Base-by-base conservation (phyloP, 37 sponge, comb jelly and placozoan species). In the Ianthella basta region DNA sequence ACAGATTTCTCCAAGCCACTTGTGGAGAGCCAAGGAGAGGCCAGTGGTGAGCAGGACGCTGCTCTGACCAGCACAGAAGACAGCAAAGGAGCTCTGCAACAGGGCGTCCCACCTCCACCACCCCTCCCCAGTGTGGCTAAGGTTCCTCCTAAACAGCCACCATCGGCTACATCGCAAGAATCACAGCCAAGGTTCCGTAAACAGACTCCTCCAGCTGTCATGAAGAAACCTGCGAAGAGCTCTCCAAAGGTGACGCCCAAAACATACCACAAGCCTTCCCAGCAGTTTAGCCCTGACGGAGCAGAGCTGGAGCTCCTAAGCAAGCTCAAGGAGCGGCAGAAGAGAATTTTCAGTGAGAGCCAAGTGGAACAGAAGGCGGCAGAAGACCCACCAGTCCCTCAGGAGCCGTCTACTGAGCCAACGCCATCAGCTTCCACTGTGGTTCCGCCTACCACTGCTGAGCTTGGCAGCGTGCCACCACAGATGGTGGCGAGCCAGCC, bases 251-350 rank as follows among this genome's bases (percentile, higher is more conserved):
- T 44, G 50, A 44, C 50, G 3, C 50, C 50, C 8, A 44, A 44
- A 8, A 44, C 21, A 38, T 13, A 18, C 25, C 33, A 75, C 1
- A 24, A 35, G n/a, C 77, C 39, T 0, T 6, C 74, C 21, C 69
- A 56, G 56, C 59, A 84, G 20, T 23, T 60, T 1, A 40, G 30
- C 24, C 36, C 29, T 56, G 85, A 19, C 13, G 36, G 50, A 0
- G 85, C 44, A 4, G 89, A 89, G 44, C 44, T 36, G 13, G 78
- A 75, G 15, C 69, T 89, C 6, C 23, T 59, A n/a, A 70, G 23
- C 19, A 89, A 89, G 57, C 60, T 89, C 37, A 79, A 67, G 34
- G 37, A 80, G 32, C 39, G 89, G 25, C 84, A 84, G 29, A 41
- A 40, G 27, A 84, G 64, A 35, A 54, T 89, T 39, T 29, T 54